Base-by-base conservation (phyloP, 2,797 vertebrate species). In the Lagorchestes hirsutus region DNA sequence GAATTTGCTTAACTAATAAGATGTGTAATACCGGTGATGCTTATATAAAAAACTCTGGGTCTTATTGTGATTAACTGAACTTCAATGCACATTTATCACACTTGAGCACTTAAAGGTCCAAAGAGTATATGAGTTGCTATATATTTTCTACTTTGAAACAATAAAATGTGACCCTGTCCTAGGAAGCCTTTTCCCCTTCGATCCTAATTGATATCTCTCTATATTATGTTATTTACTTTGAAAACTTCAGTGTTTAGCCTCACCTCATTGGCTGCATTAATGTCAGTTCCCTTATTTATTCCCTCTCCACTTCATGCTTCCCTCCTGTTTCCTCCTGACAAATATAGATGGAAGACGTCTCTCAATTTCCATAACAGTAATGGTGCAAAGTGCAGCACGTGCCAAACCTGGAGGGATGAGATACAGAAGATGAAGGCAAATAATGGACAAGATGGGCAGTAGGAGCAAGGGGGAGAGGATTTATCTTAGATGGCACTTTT, bases 291-390 rank as follows among this genome's bases (percentile, higher is more conserved):
- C 46, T 95, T 96, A 91, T 97, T 97, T 96, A 93, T 50, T 59
- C 56, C 58, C 94, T 40, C 4, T 46, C 9, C 40, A 46, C 22
- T 87, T 87, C 74, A 50, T 50, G 52, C 52, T 52, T 52, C 52
- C 52, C 22, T 22, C 24, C 1, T 3, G 8, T 87, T 9, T 50
- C 8, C 22, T 27, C 24, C 40, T 87, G 74, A 87, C 55, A 94
- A 96, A 59, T 40, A 91, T 52, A 96, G 92, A 96, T 67, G 16
- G 31, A 46, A 93, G 94, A 96, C 29, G 18, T 62, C 74, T 95
- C 95, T 95, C 67, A 96, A 67, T 11, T 94, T 97, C 95, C 92
- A 11, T 93, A 93, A 94, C 18, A 92, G 59, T 93, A 94, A 91
- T 24, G 96, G 54, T 93, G 50, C 5, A 96, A 95, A 95, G 91